A percentile compares a stretch with the other conserved stretches of the same genome.
Evolutionary conservation across 23 tunicate genomes (phyloP).

Genomic region (Clavelina lepadiformis): DNA sequence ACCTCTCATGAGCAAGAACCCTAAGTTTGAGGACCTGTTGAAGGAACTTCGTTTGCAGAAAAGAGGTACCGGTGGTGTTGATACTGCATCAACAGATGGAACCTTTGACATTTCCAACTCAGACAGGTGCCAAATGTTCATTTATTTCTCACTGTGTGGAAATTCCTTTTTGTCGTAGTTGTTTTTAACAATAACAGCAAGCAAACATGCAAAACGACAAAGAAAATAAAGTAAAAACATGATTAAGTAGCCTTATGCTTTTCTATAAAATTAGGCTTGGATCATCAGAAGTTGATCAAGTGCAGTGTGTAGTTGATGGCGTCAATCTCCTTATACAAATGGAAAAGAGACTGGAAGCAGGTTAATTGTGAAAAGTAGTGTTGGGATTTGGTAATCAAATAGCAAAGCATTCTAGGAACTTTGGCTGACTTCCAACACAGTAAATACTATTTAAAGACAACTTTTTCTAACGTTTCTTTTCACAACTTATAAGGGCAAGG

Average conservation of each 20-base stretch:
- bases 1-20: conserved; percentile 55
- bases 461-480: neutral
- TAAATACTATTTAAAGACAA: neutral
- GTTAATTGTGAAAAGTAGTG: conserved; percentile 3
- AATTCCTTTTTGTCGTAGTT: too few species aligned
- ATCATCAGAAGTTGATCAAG: conserved; percentile 83
- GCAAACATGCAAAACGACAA: too few species aligned
- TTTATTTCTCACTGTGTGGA: too few species aligned
- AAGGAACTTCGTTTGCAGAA: conserved; percentile 43
- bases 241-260: neutral
- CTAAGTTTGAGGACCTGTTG: conserved; percentile 37
- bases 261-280: conserved; percentile 47
- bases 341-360: conserved; percentile 83
- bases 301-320: conserved; percentile 80
- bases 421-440: neutral
- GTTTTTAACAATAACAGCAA: too few species aligned
- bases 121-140: too few species aligned
- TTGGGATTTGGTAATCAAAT: too few species aligned
- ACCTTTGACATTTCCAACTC: conserved; percentile 76
- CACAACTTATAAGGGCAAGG: conserved; percentile 38
- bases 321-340: conserved; percentile 63
- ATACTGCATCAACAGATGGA: conserved; percentile 81
- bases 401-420: too few species aligned
- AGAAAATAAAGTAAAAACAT: too few species aligned
- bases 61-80: conserved; percentile 83